Evolutionary conservation across 2,888 invertebrate genomes (phyloP).

Genomic region (Habroteleia sp.): DNA sequence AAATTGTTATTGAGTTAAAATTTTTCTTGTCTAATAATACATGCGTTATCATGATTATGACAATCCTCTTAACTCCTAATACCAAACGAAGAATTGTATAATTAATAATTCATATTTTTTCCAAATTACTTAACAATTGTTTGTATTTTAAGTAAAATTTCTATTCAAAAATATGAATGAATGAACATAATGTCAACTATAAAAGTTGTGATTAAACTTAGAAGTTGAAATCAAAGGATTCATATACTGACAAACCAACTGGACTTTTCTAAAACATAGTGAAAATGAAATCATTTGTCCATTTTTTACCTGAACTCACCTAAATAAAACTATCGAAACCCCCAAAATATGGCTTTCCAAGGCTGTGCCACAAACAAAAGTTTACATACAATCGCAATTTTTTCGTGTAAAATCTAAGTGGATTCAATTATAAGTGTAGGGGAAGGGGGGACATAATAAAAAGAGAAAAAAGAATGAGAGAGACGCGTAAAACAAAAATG

Average conservation of each 20-base stretch:
- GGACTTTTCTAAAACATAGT: constrained; percentile 12
- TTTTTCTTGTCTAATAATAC: constrained; percentile 21
- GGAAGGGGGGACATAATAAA: too few relatives aligned
- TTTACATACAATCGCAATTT: constrained; percentile 7
- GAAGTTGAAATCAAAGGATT: neutral
- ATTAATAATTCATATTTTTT: neutral
- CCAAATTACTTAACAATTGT: too few relatives aligned
- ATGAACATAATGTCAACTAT: too few relatives aligned
- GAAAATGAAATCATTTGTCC: constrained; percentile 8
- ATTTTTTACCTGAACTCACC: constrained; percentile 26
- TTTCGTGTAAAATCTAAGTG: constrained; percentile 38
- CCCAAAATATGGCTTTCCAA: neutral
- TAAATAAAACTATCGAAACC: constrained; percentile 13
- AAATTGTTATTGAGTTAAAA: constrained; percentile 60
- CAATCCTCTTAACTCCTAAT: constrained; percentile 34
- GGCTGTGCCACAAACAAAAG: neutral
- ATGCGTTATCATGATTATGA: constrained; percentile 12
- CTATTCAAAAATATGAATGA: too few relatives aligned
- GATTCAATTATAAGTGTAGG: constrained; percentile 32
- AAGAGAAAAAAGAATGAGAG: constrained; percentile 8
- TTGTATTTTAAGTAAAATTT: too few relatives aligned
- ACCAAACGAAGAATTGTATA: constrained; percentile 1
- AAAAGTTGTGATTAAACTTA: too few relatives aligned
- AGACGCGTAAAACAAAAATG: too few relatives aligned
- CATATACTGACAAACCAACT: constrained; percentile 28